phyloP scores from a whole-genome alignment of 2,888 invertebrate genomes.

The Heliconius erato region DNA sequence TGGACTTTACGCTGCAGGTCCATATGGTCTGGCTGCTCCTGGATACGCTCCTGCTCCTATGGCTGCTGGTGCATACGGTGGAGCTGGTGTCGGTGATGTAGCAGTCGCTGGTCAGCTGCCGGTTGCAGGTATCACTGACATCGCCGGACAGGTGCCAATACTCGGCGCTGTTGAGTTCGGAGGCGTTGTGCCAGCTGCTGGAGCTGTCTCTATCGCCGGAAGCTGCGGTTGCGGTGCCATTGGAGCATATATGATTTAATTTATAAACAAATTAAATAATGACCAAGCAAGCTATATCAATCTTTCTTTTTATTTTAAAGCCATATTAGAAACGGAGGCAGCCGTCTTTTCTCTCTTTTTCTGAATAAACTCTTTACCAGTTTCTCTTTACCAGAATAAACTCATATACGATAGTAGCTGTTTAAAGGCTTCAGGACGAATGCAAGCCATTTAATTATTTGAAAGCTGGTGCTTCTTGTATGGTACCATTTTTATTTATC shows the following conservation, averaged over 20 bases:
- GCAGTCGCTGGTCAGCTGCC: conserved; percentile 59
- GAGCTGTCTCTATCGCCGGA: conserved; percentile 56
- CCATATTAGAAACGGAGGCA: too few relatives aligned
- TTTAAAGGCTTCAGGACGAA: too few relatives aligned
- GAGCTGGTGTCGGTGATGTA: conserved; percentile 59
- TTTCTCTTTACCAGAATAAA: too few relatives aligned
- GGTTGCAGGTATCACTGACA: conserved; percentile 59
- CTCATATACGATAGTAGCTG: too few relatives aligned
- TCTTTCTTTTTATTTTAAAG: background rate
- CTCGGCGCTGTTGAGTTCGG: conserved; percentile 57
- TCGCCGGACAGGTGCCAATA: conserved; percentile 57
- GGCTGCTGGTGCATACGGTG: conserved; percentile 53
- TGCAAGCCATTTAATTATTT: too few relatives aligned
- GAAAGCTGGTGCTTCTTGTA: too few relatives aligned
- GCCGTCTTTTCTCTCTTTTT: too few relatives aligned
- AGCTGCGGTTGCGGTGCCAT: conserved; percentile 53
- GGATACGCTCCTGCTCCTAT: conserved; percentile 5
- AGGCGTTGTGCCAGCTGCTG: conserved; percentile 55
- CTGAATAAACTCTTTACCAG: too few relatives aligned
- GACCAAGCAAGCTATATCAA: background rate
- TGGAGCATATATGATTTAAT: conserved; percentile 36
- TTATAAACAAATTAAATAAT: background rate
- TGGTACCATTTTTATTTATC: too few relatives aligned
- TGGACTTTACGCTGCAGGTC: conserved; percentile 36
- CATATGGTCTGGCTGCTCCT: conserved; percentile 8